phyloP scores from a whole-genome alignment of 2,113 vertebrate species.

The Mustelus asterias region DNA sequence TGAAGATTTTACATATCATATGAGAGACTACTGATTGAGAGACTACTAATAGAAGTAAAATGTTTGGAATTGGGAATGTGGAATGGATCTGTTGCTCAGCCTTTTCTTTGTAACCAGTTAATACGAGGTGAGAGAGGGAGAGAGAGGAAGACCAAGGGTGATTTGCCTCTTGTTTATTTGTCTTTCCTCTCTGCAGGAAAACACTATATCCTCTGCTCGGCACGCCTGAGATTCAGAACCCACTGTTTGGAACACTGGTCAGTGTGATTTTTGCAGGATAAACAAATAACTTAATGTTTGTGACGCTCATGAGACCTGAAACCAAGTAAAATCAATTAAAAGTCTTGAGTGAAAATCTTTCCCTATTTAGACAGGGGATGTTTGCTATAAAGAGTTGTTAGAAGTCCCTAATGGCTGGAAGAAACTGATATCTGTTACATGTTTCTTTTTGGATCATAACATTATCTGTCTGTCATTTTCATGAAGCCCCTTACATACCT shows the following conservation, averaged over 20 bases:
- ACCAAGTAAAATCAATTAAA: constrained; percentile 27
- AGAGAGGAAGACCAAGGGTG: not conserved
- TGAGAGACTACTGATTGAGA: not conserved
- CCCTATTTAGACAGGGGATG: not conserved
- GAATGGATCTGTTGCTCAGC: not conserved
- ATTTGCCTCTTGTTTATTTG: not conserved
- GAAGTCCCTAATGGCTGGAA: not conserved
- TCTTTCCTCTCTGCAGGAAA: not conserved
- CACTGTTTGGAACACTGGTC: not conserved
- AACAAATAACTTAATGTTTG: constrained; percentile 18
- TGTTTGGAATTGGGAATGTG: not conserved
- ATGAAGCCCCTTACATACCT: not conserved
- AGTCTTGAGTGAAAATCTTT: constrained; percentile 18
- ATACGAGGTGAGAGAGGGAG: not conserved
- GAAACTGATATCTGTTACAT: not conserved
- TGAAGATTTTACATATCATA: constrained; percentile 5
- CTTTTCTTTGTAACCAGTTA: not conserved
- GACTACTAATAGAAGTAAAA: not conserved
- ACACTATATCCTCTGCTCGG: not conserved
- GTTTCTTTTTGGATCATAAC: not conserved
- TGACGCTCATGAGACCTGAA: constrained; percentile 1
- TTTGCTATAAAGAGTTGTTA: not conserved
- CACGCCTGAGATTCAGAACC: not conserved
- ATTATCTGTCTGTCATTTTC: not conserved
- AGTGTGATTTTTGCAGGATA: constrained; percentile 7